phyloP scores from a whole-genome alignment of 2,888 invertebrate genomes.

The Nowickia ferox region DNA sequence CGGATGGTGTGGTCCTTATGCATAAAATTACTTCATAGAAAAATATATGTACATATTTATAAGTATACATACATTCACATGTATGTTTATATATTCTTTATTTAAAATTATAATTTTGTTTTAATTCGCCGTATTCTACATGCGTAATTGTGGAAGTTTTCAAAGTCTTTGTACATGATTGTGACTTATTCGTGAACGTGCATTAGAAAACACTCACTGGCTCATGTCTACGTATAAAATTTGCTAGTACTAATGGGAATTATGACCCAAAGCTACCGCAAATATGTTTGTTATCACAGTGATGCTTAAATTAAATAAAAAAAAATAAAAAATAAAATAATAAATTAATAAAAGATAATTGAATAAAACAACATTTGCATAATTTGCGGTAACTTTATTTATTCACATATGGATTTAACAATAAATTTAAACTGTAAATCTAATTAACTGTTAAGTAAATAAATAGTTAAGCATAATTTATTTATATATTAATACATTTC shows the following conservation, averaged over 20 bases:
- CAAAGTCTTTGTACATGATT: too few species aligned
- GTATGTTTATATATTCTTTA: too few species aligned
- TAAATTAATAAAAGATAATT: constrained; percentile 1
- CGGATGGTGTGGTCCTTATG: too few species aligned
- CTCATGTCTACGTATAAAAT: neutral
- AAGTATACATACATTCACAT: too few species aligned
- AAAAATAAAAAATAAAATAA: neutral
- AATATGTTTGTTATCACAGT: constrained; percentile 68
- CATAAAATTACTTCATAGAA: too few species aligned
- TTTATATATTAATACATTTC: constrained; percentile 15
- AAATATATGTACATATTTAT: too few species aligned
- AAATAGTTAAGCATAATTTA: constrained; percentile 35
- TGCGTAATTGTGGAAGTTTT: too few species aligned
- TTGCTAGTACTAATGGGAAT: constrained; percentile 8
- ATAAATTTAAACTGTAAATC: constrained; percentile 66
- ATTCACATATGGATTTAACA: constrained; percentile 66
- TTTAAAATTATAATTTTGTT: too few species aligned
- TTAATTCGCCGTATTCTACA: too few species aligned
- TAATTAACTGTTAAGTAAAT: constrained; percentile 53
- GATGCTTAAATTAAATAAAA: neutral
- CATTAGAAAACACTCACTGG: too few species aligned
- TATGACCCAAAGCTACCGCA: constrained; percentile 76
- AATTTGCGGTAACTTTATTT: constrained; percentile 81
- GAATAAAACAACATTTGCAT: constrained; percentile 78
- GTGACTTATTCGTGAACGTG: too few species aligned